Base-by-base conservation (phyloP, 2,797 vertebrate species). In the Falco peregrinus region DNA sequence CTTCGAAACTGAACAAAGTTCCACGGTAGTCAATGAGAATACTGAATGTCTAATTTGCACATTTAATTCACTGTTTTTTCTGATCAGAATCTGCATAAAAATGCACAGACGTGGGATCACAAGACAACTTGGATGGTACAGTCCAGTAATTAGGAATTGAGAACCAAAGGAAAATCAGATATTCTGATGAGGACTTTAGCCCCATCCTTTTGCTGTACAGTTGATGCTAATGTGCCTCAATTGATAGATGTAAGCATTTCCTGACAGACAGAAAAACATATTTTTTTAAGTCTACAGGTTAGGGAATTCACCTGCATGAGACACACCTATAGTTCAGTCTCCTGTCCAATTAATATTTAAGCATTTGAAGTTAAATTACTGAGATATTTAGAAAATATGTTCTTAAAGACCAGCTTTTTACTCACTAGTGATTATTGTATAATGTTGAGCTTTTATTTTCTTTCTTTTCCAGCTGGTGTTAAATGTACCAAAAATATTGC, bases 371-470 rank as follows among this genome's bases (percentile, higher is more conserved):
- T 65, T 31, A 61, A 89, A 74, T 74, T 53, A 81, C 43, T 51
- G 17, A 73, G 64, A 43, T 22, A 37, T 11, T 35, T 26, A 13
- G 24, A 65, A 80, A 80, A 37, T 7, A 11, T 77, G 1, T 68
- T 64, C 47, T 60, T 68, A 48, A 77, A 60, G 11, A n/a, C 35
- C 6, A 60, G 24, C 1, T 33, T 56, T 35, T 56, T 51, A 50
- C 45, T 15, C 7, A 28, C 11, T 37, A 50, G 16, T 0, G 0
- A 29, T 80, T 76, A 50, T 25, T 3, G 1, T 28, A 41, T 26
- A 31, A 89, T 43, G 13, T 31, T 59, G 51, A 60, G 21, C 13
- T 76, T 87, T 79, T 64, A 16, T 83, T 80, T 71, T 54, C 35
- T 63, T 76, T 79, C 12, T 64, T 13, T 89, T 88, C 8, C n/a